Percentiles rank a stretch among this genome's conserved stretches.
These are phyloP conservation scores for Dipodomys merriami DNA, from an alignment of 2,113 vertebrate genomes.

Conservation along the genomic window DNA sequence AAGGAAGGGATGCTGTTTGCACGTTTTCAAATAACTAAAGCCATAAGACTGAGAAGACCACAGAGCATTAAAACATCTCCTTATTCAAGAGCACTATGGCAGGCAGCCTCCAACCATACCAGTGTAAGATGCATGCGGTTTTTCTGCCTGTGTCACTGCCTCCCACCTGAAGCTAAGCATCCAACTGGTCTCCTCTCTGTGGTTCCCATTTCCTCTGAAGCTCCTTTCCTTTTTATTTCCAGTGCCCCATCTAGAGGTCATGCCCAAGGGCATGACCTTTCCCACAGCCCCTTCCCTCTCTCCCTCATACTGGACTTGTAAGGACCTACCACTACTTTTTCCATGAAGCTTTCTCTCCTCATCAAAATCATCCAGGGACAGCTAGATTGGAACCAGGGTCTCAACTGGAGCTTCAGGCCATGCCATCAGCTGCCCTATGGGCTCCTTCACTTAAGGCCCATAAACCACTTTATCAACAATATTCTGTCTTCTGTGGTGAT, in stretches of 20 bases:
- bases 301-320: background rate
- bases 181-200: background rate
- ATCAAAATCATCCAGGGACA: conserved; percentile 27
- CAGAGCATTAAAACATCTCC: conserved; percentile 44
- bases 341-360: background rate
- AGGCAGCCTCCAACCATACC: background rate
- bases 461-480: background rate
- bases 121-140: background rate
- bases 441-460: background rate
- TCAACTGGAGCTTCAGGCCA: background rate
- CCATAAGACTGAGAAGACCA: conserved; percentile 62
- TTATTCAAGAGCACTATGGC: background rate
- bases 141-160: background rate
- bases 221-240: background rate
- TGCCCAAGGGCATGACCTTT: background rate
- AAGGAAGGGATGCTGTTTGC: conserved; percentile 68
- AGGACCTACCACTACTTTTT: background rate
- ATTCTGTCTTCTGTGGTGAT: background rate
- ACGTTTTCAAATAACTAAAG: conserved; percentile 72
- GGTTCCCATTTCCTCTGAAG: background rate
- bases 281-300: background rate
- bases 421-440: background rate
- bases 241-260: background rate
- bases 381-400: conserved; percentile 6
- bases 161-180: background rate